phyloP scores from a whole-genome alignment of 92 coral and sea anemone species.

The Parazoanthus swiftii region DNA sequence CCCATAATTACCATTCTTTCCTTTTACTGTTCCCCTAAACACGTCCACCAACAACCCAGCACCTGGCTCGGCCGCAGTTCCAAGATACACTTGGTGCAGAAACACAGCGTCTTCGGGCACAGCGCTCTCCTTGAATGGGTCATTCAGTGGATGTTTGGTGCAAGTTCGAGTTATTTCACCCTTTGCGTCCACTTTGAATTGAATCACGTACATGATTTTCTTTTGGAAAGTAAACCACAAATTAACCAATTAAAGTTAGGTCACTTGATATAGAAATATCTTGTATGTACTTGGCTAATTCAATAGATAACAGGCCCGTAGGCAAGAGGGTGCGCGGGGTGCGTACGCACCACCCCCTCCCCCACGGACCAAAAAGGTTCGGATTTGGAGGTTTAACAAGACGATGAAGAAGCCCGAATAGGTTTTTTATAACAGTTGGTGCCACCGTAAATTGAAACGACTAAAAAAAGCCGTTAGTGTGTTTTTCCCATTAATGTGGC shows the following conservation, averaged over 20 bases:
- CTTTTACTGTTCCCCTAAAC: not conserved
- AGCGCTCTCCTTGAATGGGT: slow-evolving; percentile 4
- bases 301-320: no score
- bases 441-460: no score
- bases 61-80: slow-evolving; percentile 5
- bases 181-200: not conserved
- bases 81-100: not conserved
- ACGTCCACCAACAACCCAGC: slow-evolving; percentile 18
- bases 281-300: no score
- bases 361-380: no score
- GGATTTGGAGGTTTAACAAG: no score
- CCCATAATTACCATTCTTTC: slow-evolving; percentile 1
- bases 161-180: not conserved
- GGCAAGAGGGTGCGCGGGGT: no score
- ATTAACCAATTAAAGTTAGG: not conserved
- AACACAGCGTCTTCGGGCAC: slow-evolving; percentile 1
- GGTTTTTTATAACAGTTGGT: no score
- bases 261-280: not conserved
- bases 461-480: no score
- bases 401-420: no score
- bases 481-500: no score
- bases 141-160: slow-evolving; percentile 2
- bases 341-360: no score
- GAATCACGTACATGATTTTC: not conserved
- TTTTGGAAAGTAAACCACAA: not conserved